Evolutionary conservation across 2,888 invertebrate genomes (phyloP).

Genomic region (Catocala sponsa): DNA sequence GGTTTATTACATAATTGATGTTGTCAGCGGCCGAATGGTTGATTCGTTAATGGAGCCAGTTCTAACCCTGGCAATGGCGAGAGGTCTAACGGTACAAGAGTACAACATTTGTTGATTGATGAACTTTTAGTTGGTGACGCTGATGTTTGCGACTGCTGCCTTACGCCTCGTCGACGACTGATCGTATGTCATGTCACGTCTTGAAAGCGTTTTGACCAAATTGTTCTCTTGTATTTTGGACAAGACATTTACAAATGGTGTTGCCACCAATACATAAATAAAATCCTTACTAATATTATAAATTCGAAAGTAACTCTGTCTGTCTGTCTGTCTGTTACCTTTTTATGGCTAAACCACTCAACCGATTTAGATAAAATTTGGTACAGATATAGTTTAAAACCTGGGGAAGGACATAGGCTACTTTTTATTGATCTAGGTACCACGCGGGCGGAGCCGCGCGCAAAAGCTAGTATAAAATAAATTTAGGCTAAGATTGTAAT

Average conservation of each 20-base stretch:
- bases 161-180: constrained; percentile 30
- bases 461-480: no score
- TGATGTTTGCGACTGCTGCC: constrained; percentile 37
- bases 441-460: no score
- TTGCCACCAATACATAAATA: constrained; percentile 9
- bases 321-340: no score
- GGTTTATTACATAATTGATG: constrained; percentile 59
- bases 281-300: no score
- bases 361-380: no score
- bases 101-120: constrained; percentile 55
- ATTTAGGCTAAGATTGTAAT: no score
- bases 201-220: constrained; percentile 29
- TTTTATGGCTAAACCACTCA: no score
- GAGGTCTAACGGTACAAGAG: constrained; percentile 57
- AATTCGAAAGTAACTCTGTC: no score
- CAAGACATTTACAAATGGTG: constrained; percentile 18
- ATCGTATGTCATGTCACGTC: constrained; percentile 43
- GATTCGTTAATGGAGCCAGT: constrained; percentile 62
- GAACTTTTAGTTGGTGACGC: constrained; percentile 50
- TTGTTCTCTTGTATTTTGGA: constrained; percentile 21
- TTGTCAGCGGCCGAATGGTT: constrained; percentile 55
- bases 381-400: no score
- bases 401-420: no score
- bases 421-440: no score
- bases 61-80: constrained; percentile 53